These are phyloP conservation scores for Cyprinella venusta DNA, from an alignment of 2,797 vertebrate genomes.

Conservation along the genomic window DNA sequence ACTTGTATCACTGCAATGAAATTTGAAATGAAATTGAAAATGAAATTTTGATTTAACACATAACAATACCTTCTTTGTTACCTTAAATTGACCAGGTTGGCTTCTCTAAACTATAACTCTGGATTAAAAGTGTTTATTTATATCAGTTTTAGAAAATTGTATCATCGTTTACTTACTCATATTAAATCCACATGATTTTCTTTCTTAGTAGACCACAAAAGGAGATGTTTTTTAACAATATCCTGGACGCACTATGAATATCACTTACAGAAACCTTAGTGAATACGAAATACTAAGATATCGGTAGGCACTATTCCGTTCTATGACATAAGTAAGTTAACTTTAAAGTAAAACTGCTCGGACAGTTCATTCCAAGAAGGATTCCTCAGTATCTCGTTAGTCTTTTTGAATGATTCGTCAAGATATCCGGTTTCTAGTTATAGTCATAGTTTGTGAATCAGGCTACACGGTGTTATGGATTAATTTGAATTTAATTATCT, in stretches of 20 bases:
- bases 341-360: background rate
- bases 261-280: background rate
- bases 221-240: background rate
- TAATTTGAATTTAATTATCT: background rate
- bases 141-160: background rate
- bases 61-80: background rate
- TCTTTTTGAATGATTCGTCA: background rate
- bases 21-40: no score
- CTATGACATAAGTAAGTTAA: no score
- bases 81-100: no score
- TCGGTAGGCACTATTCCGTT: background rate
- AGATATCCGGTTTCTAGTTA: background rate
- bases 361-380: background rate
- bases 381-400: background rate
- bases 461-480: background rate
- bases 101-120: background rate
- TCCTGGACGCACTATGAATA: background rate
- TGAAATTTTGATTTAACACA: background rate
- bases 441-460: background rate
- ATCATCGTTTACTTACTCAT: background rate
- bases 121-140: conserved; percentile 37
- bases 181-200: background rate
- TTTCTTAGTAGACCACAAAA: background rate
- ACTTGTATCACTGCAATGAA: no score
- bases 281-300: background rate